phyloP scores from a whole-genome alignment of 2,888 invertebrate species.

The Oxystoma pomonae region DNA sequence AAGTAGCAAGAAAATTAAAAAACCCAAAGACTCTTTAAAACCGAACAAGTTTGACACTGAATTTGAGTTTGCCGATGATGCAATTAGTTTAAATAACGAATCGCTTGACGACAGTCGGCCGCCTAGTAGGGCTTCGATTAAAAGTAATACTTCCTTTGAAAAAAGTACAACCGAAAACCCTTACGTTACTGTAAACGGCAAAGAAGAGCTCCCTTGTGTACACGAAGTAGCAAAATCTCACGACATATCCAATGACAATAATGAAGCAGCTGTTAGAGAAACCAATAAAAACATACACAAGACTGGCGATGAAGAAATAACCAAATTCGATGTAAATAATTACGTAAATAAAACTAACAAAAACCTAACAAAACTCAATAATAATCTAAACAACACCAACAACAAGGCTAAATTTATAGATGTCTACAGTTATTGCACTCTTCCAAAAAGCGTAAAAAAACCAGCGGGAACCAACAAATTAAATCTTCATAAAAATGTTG shows the following conservation, averaged over 20 bases:
- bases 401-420: conserved; percentile 41
- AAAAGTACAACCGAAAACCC: conserved; percentile 47
- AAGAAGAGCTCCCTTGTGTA: conserved; percentile 64
- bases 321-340: conserved; percentile 11
- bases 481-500: conserved; percentile 37
- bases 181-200: conserved; percentile 60
- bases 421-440: conserved; percentile 52
- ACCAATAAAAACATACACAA: conserved; percentile 5
- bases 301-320: conserved; percentile 9
- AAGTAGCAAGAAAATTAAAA: conserved; percentile 29
- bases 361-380: conserved; percentile 34
- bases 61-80: conserved; percentile 48
- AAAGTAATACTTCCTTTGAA: conserved; percentile 39
- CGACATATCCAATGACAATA: conserved; percentile 22
- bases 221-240: conserved; percentile 43
- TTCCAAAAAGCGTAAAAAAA: conserved; percentile 47
- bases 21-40: conserved; percentile 23
- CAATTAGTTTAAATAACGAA: conserved; percentile 44
- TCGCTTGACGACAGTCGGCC: conserved; percentile 37
- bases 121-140: conserved; percentile 37
- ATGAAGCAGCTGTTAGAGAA: conserved; percentile 11
- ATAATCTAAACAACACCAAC: conserved; percentile 42
- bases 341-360: conserved; percentile 21
- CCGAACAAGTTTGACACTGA: conserved; percentile 39
- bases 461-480: conserved; percentile 30